Evolutionary conservation across 2,113 vertebrate genomes (phyloP).

Genomic region (Mionectes macconnelli): DNA sequence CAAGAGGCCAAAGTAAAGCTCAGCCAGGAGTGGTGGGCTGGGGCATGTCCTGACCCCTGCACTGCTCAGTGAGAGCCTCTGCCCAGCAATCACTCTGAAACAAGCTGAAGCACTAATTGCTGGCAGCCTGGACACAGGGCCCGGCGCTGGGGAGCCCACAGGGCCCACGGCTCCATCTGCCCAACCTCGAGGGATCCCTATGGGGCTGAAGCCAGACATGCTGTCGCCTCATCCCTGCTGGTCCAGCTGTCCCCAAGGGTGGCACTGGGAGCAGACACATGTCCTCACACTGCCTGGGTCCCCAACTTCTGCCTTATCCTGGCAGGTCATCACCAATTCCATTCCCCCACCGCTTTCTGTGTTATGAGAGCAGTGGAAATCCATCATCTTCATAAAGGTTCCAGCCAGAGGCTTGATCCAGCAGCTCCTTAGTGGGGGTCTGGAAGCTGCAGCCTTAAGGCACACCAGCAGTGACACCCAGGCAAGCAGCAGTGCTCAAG

Average conservation of each 20-base stretch:
- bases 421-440: accelerated
- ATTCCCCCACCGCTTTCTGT: accelerated
- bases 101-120: not conserved
- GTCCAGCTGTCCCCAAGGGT: not conserved
- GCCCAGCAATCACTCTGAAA: not conserved
- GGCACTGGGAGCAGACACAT: not conserved
- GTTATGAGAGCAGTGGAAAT: not conserved
- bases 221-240: not conserved
- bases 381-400: accelerated
- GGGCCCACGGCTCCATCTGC: not conserved
- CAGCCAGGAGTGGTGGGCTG: not conserved
- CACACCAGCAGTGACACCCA: not conserved
- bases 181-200: not conserved
- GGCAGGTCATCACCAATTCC: not conserved
- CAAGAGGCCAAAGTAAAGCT: not conserved
- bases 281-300: accelerated
- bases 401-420: not conserved
- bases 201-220: not conserved
- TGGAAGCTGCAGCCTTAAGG: not conserved
- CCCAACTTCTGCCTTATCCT: not conserved
- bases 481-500: not conserved
- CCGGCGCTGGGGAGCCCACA: not conserved
- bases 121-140: not conserved
- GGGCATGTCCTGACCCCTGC: not conserved
- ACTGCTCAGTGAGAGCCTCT: accelerated